These are phyloP conservation scores for Limnephilus auricula DNA, from an alignment of 2,888 invertebrate genomes.

Conservation along the genomic window DNA sequence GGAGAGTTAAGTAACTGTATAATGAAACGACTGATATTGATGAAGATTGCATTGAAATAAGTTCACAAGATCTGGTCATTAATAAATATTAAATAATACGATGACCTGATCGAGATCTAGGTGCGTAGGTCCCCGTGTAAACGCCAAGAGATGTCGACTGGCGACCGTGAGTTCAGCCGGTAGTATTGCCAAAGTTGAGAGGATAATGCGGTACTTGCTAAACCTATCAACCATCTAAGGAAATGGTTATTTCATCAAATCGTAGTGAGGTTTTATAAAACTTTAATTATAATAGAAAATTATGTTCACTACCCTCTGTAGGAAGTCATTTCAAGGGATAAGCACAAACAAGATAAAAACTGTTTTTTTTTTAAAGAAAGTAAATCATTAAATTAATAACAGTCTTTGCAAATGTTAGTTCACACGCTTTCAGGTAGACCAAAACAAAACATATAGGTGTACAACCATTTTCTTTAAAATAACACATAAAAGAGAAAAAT, in stretches of 20 bases:
- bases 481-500: constrained; percentile 10
- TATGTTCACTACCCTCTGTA: neutral
- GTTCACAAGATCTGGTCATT: neutral
- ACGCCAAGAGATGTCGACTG: no score
- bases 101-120: neutral
- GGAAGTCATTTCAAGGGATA: neutral
- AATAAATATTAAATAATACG: neutral
- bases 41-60: neutral
- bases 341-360: neutral
- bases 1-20: neutral
- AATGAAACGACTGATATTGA: neutral
- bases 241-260: neutral
- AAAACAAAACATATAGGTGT: neutral
- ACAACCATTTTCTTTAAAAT: neutral
- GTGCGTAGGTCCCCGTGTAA: neutral
- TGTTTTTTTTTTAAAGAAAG: neutral
- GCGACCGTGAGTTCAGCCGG: no score
- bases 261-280: neutral
- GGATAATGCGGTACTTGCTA: no score
- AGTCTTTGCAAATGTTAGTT: constrained; percentile 7
- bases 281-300: neutral
- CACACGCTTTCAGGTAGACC: neutral
- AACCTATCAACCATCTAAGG: neutral
- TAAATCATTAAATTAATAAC: no score
- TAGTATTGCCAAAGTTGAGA: no score